Conservation (phyloP, 2,113 vertebrate genomes). For the Indri indri region DNA sequence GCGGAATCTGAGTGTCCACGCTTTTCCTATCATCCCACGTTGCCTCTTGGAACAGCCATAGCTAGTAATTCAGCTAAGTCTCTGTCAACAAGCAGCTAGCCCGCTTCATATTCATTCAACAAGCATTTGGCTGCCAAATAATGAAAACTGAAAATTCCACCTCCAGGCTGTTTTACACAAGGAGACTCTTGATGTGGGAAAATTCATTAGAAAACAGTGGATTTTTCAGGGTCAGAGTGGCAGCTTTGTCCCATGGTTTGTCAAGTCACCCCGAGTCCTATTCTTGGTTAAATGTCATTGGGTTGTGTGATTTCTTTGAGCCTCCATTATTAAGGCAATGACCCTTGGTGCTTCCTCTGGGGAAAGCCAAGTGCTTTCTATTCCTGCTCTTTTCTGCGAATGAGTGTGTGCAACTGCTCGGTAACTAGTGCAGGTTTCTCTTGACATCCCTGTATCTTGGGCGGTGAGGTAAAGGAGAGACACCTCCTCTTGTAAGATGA, state of each 20-base stretch:
- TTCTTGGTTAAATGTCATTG: background rate
- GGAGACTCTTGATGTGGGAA: conserved; percentile 34
- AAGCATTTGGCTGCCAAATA: background rate
- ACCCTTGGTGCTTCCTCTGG: background rate
- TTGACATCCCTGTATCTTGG: background rate
- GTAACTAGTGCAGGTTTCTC: background rate
- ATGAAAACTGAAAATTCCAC: conserved; percentile 12
- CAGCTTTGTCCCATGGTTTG: conserved; percentile 20
- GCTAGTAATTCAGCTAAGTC: background rate
- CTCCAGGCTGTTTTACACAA: background rate
- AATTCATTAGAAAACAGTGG: background rate
- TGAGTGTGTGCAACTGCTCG: background rate
- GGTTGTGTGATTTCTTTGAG: background rate
- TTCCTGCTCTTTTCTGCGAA: conserved; percentile 2
- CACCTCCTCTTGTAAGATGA: background rate
- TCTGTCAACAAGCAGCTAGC: background rate
- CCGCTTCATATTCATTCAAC: background rate
- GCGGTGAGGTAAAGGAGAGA: background rate
- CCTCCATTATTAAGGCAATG: background rate
- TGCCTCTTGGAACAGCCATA: background rate
- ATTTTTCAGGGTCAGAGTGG: background rate
- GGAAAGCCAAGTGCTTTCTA: background rate
- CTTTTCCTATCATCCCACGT: fast-evolving
- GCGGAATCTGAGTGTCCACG: fast-evolving
- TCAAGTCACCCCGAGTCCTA: background rate